Conservation (phyloP, 2,797 vertebrate species). For the Microctenopoma stevenorrisi region DNA sequence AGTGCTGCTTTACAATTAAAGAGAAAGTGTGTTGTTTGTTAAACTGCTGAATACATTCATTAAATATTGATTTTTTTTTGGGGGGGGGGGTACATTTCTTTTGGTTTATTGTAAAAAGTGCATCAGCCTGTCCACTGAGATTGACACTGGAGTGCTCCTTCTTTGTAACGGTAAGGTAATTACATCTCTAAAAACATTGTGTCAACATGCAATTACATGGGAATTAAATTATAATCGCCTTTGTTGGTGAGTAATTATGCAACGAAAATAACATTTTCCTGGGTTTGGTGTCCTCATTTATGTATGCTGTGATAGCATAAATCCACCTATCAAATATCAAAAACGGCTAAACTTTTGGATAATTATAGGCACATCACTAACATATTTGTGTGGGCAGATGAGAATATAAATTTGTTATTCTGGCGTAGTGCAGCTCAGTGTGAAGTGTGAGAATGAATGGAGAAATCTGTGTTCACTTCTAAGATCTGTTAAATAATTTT, state of each 20-base stretch:
- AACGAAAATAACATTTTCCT: constrained; percentile 48
- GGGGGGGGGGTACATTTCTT: constrained; percentile 25
- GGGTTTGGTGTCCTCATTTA: constrained; percentile 49
- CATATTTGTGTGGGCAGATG: constrained; percentile 77
- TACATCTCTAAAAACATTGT: constrained; percentile 69
- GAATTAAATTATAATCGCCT: constrained; percentile 72
- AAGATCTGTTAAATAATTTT: constrained; percentile 55
- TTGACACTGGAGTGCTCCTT: constrained; percentile 39
- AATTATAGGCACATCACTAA: constrained; percentile 67
- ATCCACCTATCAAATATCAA: constrained; percentile 72
- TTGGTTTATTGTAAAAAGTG: constrained; percentile 51
- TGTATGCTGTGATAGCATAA: constrained; percentile 52
- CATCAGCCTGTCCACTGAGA: constrained; percentile 54
- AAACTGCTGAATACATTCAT: constrained; percentile 60
- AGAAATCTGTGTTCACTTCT: constrained; percentile 56
- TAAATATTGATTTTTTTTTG: constrained; percentile 59
- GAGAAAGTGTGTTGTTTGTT: constrained; percentile 56
- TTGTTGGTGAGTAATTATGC: constrained; percentile 67
- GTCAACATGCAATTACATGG: constrained; percentile 71
- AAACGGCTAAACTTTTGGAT: constrained; percentile 68
- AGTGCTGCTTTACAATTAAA: constrained; percentile 48
- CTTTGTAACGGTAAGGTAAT: constrained; percentile 64
- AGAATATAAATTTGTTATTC: constrained; percentile 70
- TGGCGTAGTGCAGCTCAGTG: constrained; percentile 64
- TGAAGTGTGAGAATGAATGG: constrained; percentile 65